A percentile compares a stretch with the other conserved stretches of the same genome.
These are phyloP conservation scores for Nanorana parkeri DNA, from an alignment of 2,113 vertebrate genomes.

Conservation along the genomic window DNA sequence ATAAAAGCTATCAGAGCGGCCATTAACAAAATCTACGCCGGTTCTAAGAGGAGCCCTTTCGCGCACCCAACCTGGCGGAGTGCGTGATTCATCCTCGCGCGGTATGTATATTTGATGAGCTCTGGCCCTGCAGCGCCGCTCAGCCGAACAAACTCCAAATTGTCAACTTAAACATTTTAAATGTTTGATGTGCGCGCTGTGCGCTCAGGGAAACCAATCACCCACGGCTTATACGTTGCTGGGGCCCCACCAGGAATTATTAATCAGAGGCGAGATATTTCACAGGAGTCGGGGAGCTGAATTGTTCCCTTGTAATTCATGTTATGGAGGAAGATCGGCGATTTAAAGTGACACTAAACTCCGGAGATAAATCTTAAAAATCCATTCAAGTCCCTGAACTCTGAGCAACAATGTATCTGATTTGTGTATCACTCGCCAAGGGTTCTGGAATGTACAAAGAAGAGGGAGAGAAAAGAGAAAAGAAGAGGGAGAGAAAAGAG, in stretches of 20 bases:
- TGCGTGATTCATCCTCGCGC: conserved; percentile 45
- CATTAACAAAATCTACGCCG: conserved; percentile 42
- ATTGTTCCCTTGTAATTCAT: conserved; percentile 30
- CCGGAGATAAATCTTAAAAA: no score
- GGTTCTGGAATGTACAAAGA: no score
- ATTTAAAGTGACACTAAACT: no score
- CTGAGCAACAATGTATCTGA: no score
- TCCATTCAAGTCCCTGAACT: no score
- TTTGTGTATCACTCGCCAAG: no score
- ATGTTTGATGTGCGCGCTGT: conserved; percentile 55
- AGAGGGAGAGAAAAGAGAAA: no score
- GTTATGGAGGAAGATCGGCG: background rate
- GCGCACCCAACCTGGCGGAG: conserved; percentile 31
- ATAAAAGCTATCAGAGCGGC: conserved; percentile 7
- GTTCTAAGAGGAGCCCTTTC: conserved; percentile 9
- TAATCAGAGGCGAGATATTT: conserved; percentile 50
- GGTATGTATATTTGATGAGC: conserved; percentile 48
- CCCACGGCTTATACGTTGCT: conserved; percentile 47
- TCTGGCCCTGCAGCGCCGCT: conserved; percentile 46
- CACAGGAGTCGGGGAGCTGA: conserved; percentile 5
- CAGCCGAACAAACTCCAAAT: conserved; percentile 53
- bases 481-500: no score
- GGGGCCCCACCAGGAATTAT: conserved; percentile 55
- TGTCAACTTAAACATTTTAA: conserved; percentile 57
- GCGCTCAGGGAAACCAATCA: conserved; percentile 46